Evolutionary conservation across 2,888 invertebrate species (phyloP).

Genomic region (Parochlus steinenii): DNA sequence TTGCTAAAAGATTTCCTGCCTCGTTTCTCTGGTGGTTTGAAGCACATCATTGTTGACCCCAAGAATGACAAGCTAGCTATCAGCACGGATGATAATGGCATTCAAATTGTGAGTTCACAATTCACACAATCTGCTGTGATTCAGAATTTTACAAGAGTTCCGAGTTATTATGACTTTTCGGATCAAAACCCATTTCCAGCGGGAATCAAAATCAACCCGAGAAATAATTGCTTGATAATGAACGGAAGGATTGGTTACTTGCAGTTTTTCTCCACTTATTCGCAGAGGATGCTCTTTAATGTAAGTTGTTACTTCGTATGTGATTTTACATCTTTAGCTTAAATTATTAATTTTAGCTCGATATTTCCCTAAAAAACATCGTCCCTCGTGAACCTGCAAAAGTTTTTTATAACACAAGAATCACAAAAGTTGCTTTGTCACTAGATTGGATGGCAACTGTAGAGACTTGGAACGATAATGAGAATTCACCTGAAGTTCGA

Average conservation of each 20-base stretch:
- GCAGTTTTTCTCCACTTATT: conserved; percentile 52
- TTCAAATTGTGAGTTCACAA: conserved; percentile 22
- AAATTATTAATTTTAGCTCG: conserved; percentile 33
- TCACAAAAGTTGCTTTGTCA: conserved; percentile 49
- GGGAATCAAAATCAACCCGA: conserved; percentile 38
- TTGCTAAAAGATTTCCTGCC: conserved; percentile 44
- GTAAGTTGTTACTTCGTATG: conserved; percentile 32
- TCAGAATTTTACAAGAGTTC: conserved; percentile 49
- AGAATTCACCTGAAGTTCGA: conserved; percentile 41
- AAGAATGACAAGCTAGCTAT: conserved; percentile 47
- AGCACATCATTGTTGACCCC: conserved; percentile 41
- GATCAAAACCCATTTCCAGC: conserved; percentile 30
- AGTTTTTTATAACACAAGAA: conserved; percentile 44
- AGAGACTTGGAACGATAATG: conserved; percentile 41
- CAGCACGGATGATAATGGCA: conserved; percentile 52
- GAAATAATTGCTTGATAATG: conserved; percentile 44
- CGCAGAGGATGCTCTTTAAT: conserved; percentile 49
- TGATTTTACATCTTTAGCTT: conserved; percentile 4
- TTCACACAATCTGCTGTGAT: conserved; percentile 38
- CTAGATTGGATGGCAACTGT: conserved; percentile 59
- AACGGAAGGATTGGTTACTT: conserved; percentile 58
- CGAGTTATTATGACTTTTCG: conserved; percentile 25
- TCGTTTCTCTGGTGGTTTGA: conserved; percentile 48
- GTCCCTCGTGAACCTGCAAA: conserved; percentile 42
- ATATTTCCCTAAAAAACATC: conserved; percentile 54